Evolutionary conservation across 2,888 invertebrate species (phyloP), one percentile per base, ranked within the genome.

Genomic region (Gryllus longicercus): DNA sequence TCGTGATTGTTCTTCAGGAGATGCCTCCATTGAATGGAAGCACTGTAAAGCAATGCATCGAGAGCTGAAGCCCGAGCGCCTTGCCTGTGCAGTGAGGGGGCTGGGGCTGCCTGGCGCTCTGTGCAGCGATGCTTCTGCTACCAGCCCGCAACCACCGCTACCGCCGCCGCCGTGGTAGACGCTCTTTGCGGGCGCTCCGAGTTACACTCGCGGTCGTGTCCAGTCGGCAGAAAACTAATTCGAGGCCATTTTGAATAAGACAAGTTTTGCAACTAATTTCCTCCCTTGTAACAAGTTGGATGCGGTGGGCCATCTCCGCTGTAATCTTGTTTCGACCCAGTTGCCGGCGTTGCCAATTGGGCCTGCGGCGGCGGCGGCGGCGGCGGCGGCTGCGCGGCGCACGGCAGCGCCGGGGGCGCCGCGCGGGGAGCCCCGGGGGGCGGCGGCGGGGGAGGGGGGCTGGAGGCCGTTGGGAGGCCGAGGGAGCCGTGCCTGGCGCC

Each of bases 321-420:
- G 63, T 63, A 63, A 63, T 63, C 63, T 63, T 63, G 63, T 63
- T 63, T 63, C 63, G 63, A 63, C 63, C 63, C n/a, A 63, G 16
- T 63, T 63, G n/a, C 63, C n/a, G 63, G 63, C 63, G 63, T 63
- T 63, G 63, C 63, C 63, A 63, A 63, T 63, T 63, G 63, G 14
- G 12, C 63, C 11, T 63, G 63, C 14, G 63, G n/a, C 16, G 63
- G 14, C 2, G 63, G 63, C 12, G 63, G 63, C 12, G n/a, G 63
- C 16, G 63, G 63, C n/a, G 0, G 63, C 4, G 11, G 11, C 2
- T 2, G 63, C 63, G 63, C 10, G 4, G 16, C 8, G 63, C 16
- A 3, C 16, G 3, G 16, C n/a, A 18, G 16, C 14, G 12, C 14
- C 2, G 18, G 3, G 3, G 63, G 16, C 63, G 2, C 16, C 63